Evolutionary conservation across 1,140 invertebrate species (phyloP), one percentile per base, ranked within the genome.

Genomic region (Rhagoletis zephyria): DNA sequence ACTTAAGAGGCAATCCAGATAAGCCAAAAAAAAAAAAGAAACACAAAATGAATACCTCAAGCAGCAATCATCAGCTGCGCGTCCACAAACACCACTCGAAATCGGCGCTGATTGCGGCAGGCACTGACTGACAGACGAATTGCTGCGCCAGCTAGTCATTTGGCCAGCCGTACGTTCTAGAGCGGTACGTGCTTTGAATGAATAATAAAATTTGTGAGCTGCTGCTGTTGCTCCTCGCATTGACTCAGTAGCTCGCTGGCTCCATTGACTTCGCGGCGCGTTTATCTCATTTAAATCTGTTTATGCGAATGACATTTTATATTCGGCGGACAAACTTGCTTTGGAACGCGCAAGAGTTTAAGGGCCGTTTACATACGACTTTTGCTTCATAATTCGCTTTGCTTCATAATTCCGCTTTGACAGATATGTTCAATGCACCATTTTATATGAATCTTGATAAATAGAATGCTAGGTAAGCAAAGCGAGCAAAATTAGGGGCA

Each of bases 211-310:
- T 19, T 81, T 81, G 74, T n/a, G 51, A 81, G 45, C 9, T 51
- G 51, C n/a, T 81, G 40, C 40, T 40, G 67, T 40, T 74, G 65
- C 14, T 10, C 0, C 30, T 42, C 9, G 3, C 9, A 30, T 30
- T 16, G n/a, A 0, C 4, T 2, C 4, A 9, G 30, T 6, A 30
- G 42, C 67, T 14, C 67, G 42, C 9, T 48, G 70, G 48, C 48
- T 1, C 74, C 74, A 48, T 16, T 81, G 48, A 2, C 4, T 19
- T n/a, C n/a, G 16, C 74, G 14, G 48, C 10, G 74, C 51, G 74
- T 81, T 81, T 81, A 81, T 81, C 74, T 81, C 74, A 81, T 81
- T 81, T 81, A 81, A 81, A 81, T 81, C 74, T 81, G 45, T 81
- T 81, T 81, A 81, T 81, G 74, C 19, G 74, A 12, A 56, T 81